Evolutionary conservation across 1,140 invertebrate species (phyloP).

Genomic region (Tetraneura akinire): DNA sequence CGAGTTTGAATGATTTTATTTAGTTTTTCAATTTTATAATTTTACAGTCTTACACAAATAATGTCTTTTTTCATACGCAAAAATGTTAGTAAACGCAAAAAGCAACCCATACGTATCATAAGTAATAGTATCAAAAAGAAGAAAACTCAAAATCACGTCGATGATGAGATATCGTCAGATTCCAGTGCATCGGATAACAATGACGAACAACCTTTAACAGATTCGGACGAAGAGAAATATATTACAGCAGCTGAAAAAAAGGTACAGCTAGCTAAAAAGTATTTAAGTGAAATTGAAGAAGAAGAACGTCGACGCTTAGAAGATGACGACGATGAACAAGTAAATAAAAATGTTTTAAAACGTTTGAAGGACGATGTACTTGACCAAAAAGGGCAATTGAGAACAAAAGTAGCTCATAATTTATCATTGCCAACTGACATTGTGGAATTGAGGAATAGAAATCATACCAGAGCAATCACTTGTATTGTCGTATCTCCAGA

Average conservation of each 20-base stretch:
- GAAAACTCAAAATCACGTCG: conserved; percentile 22
- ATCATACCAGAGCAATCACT: conserved; percentile 79
- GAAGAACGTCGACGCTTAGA: conserved; percentile 74
- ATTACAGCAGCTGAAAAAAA: conserved; percentile 87
- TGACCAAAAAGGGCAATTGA: conserved; percentile 79
- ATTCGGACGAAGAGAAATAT: conserved; percentile 72
- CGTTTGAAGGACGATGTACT: conserved; percentile 80
- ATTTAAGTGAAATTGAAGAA: conserved; percentile 81
- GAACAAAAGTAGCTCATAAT: conserved; percentile 71
- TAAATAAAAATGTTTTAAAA: conserved; percentile 68
- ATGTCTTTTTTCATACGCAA: conserved; percentile 45
- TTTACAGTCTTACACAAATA: background rate
- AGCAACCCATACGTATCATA: background rate
- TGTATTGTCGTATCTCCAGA: conserved; percentile 79
- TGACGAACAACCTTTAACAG: conserved; percentile 62
- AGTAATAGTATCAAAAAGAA: conserved; percentile 42
- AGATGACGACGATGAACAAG: conserved; percentile 63
- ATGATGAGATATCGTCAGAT: conserved; percentile 40
- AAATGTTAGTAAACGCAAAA: conserved; percentile 27
- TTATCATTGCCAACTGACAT: conserved; percentile 63
- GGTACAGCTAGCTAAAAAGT: conserved; percentile 82
- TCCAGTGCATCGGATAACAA: conserved; percentile 59
- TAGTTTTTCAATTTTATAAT: background rate
- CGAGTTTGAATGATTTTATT: no score
- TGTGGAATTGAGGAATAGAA: conserved; percentile 59